Conservation (phyloP, 2,888 invertebrate genomes). For the Tetragnatha montana region DNA sequence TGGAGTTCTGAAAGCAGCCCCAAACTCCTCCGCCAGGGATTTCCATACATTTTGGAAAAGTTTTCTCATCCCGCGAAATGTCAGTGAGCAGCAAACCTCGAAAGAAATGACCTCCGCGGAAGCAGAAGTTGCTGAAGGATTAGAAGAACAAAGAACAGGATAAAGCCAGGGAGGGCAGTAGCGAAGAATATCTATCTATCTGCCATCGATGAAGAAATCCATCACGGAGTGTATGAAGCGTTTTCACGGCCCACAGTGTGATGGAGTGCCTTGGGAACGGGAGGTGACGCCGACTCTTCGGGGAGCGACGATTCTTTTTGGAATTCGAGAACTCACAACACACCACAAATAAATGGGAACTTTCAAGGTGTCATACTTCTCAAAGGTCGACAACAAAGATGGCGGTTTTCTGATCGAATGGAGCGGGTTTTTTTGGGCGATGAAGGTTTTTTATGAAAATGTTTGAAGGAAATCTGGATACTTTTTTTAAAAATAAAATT, state of each 20-base stretch:
- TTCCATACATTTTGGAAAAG: conserved; percentile 65
- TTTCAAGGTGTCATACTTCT: conserved; percentile 59
- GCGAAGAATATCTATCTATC: conserved; percentile 62
- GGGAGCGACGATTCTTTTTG: conserved; percentile 64
- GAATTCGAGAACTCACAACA: conserved; percentile 53
- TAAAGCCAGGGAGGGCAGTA: conserved; percentile 53
- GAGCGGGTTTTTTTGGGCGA: too few species aligned
- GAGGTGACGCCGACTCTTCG: conserved; percentile 58
- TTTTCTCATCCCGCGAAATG: conserved; percentile 64
- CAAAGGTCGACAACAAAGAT: conserved; percentile 43
- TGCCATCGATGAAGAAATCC: conserved; percentile 67
- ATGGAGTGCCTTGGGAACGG: conserved; percentile 50
- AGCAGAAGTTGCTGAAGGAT: conserved; percentile 68
- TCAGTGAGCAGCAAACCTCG: conserved; percentile 50
- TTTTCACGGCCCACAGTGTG: conserved; percentile 62
- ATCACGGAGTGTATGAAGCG: conserved; percentile 67
- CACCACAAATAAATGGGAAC: conserved; percentile 62
- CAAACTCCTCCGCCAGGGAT: conserved; percentile 34
- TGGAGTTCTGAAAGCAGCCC: neutral
- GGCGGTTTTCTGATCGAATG: neutral
- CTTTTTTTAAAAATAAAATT: too few species aligned
- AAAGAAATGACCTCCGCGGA: conserved; percentile 66
- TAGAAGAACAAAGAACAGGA: conserved; percentile 69
- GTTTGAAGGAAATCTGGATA: too few species aligned
- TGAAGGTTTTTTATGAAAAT: too few species aligned